Percentiles rank a stretch among this genome's conserved stretches.
Evolutionary conservation across 2,113 vertebrate genomes (phyloP).

Genomic region (Microtus richardsoni): DNA sequence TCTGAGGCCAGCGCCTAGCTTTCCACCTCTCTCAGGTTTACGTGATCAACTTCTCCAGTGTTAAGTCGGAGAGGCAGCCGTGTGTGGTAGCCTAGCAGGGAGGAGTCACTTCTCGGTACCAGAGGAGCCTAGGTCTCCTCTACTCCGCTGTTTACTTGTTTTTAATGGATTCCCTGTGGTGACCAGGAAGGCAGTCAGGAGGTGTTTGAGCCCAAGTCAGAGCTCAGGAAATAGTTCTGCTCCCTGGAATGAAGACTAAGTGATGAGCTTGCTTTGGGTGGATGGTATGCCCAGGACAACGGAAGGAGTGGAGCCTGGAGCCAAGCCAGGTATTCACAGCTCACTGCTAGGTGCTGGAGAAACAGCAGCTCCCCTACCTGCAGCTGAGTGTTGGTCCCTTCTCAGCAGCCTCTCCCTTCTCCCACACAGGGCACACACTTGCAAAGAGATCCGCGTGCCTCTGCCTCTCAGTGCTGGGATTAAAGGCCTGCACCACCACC

Average conservation of each 20-base stretch:
- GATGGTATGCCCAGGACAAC: slow-evolving; percentile 95
- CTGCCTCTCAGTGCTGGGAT: too few species aligned
- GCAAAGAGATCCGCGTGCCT: too few species aligned
- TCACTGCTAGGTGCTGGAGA: slow-evolving; percentile 91
- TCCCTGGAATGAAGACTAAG: slow-evolving; percentile 90
- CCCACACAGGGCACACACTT: not conserved
- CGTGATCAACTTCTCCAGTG: not conserved
- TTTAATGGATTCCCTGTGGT: slow-evolving; percentile 48
- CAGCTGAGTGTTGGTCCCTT: not conserved
- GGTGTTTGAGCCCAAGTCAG: slow-evolving; percentile 79
- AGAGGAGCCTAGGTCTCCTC: not conserved
- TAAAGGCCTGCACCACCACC: too few species aligned
- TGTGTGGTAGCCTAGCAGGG: not conserved
- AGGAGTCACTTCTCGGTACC: not conserved
- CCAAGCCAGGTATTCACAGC: slow-evolving; percentile 87
- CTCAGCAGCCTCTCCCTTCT: not conserved
- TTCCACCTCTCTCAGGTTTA: not conserved
- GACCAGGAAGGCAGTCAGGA: slow-evolving; percentile 81
- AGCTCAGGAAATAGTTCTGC: slow-evolving; percentile 92
- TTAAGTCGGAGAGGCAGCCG: not conserved
- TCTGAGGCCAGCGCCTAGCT: not conserved
- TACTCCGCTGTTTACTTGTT: not conserved
- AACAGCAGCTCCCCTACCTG: slow-evolving; percentile 74
- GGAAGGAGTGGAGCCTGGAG: slow-evolving; percentile 92
- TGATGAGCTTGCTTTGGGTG: slow-evolving; percentile 92